Evolutionary conservation across 1,140 invertebrate species (phyloP), one percentile per base, ranked within the genome.

Genomic region (Phocides pigmalion): DNA sequence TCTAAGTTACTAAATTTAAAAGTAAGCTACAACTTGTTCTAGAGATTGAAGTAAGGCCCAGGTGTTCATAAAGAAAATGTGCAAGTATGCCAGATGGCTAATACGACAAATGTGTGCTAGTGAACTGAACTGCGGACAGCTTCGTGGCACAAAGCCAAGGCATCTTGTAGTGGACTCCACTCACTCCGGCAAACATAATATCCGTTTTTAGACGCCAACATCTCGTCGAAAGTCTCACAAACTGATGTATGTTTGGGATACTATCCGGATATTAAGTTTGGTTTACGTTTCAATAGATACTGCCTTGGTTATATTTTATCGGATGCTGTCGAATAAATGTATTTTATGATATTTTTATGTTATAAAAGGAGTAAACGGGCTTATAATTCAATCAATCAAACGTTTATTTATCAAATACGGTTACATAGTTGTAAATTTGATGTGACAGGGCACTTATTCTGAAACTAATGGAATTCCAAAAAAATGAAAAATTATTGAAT

Each of bases 151-250:
- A 19, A 22, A 66, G 64, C 64, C 64, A 66, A 66, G 32, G 47
- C 32, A 35, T 28, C 35, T 41, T 61, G 56, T 35, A 54, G 32
- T 15, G 51, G 51, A 20, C 4, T 53, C 47, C 14, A n/a, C 17
- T 9, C 15, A 53, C 47, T 50, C 14, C 35, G 39, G 49, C 49
- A 63, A 63, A 58, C 63, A 65, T 66, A 66, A 66, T 66, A 66
- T 66, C 56, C 64, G 56, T 61, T 62, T 66, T 66, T 62, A 25
- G 56, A 51, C 39, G 42, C 25, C 50, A 54, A 35, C 59, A 51
- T 53, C 39, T 32, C 9, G 61, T 35, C 49, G 37, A 17, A n/a
- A n/a, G 49, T 51, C 28, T 53, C 41, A 20, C 32, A 20, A 41
- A 39, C 51, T 41, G 6, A 32, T 22, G 4, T 22, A 15, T 22